Evolutionary conservation across 2,113 vertebrate species (phyloP), one percentile per base, ranked within the genome.

Genomic region (Erythrolamprus reginae): DNA sequence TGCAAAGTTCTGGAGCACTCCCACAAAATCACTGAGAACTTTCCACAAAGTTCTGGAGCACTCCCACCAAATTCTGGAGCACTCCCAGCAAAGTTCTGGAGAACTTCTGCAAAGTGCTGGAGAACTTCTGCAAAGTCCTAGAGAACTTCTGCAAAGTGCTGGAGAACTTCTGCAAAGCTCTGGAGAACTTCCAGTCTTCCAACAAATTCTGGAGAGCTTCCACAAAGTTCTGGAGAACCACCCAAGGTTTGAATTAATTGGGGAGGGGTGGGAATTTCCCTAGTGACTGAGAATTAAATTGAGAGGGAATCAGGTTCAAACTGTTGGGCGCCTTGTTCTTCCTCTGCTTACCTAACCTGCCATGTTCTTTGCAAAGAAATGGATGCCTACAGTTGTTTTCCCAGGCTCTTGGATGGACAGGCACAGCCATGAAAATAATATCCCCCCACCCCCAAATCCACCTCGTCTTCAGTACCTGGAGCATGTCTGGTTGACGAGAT

Each of bases 401-500:
- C 12, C 61, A 15, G 12, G 28, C 61, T n/a, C 28, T 65, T 65
- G 13, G 15, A 5, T n/a, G 28, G 12, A 4, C 61, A 15, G 61
- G 12, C 28, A 6, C 13, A 65, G 1, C 33, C 65, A 42, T 38
- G 65, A 77, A 51, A 61, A 42, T 47, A 28, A 55, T 3, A 47
- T 47, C 15, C 38, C 38, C 70, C 23, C 38, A 24, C 70, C 23
- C 7, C 24, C 21, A 47, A 15, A 8, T 12, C 24, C n/a, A 10
- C 0, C 5, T 17, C 23, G 23, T 51, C 28, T 50, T 90, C 58
- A 51, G 92, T 93, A 99, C 99, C 99, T 99, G 96, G 95, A 97
- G 96, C 96, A 98, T 82, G 99, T 97, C 96, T 99, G 98, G 89
- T 96, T 97, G 55, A 98, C 96, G 58, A 99, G 95, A 92, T 95